Conservation (phyloP, 1,140 invertebrate species). For the Glossosoma conforme region DNA sequence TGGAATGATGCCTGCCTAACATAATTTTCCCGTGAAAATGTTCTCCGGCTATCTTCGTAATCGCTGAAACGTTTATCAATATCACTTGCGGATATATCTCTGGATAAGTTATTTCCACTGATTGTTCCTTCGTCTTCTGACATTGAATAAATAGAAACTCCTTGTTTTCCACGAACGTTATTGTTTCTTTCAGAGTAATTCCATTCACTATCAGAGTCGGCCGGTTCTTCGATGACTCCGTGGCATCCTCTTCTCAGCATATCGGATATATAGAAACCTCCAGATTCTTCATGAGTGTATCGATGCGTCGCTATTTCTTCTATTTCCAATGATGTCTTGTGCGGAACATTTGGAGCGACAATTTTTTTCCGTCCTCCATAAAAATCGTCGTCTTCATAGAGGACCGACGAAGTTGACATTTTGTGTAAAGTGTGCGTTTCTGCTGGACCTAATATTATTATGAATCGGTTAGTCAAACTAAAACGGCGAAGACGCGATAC, state of each 20-base stretch:
- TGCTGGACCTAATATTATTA: slow-evolving; percentile 53
- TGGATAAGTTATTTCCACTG: slow-evolving; percentile 51
- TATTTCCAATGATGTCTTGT: slow-evolving; percentile 48
- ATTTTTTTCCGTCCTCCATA: slow-evolving; percentile 39
- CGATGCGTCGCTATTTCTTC: slow-evolving; percentile 59
- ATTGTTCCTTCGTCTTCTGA: slow-evolving; percentile 60
- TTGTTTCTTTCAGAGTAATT: slow-evolving; percentile 39
- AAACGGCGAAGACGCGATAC: slow-evolving; percentile 11
- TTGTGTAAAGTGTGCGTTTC: slow-evolving; percentile 61
- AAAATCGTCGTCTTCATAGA: slow-evolving; percentile 50
- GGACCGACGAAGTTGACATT: slow-evolving; percentile 56
- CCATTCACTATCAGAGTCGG: slow-evolving; percentile 47
- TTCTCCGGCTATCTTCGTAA: slow-evolving; percentile 44
- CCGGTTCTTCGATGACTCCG: slow-evolving; percentile 51
- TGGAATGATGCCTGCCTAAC: slow-evolving; percentile 45
- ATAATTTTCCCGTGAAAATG: slow-evolving; percentile 48
- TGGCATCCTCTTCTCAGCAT: slow-evolving; percentile 45
- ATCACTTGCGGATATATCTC: slow-evolving; percentile 56
- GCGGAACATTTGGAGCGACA: slow-evolving; percentile 45
- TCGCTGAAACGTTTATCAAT: slow-evolving; percentile 46
- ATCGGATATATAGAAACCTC: slow-evolving; percentile 54
- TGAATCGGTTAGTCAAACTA: slow-evolving; percentile 28
- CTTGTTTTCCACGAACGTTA: slow-evolving; percentile 41
- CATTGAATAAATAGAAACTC: slow-evolving; percentile 59
- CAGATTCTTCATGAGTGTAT: slow-evolving; percentile 53